Evolutionary conservation across 2,888 invertebrate genomes (phyloP).

Genomic region (Cyaniris semiargus): DNA sequence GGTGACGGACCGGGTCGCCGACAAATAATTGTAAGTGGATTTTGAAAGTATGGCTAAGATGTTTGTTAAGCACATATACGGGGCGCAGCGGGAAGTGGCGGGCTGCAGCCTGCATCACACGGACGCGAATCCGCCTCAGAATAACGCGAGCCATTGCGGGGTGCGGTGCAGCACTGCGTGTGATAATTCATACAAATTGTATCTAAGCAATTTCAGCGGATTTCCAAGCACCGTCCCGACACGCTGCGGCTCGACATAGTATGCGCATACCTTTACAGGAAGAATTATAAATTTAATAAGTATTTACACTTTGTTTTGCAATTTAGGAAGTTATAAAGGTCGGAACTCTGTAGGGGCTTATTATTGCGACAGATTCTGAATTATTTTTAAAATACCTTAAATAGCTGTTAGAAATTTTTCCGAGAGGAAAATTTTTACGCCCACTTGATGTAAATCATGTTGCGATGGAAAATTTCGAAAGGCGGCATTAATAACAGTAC

Average conservation of each 20-base stretch:
- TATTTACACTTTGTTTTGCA: constrained; percentile 20
- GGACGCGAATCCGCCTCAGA: no score
- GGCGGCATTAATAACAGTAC: neutral
- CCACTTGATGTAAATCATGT: neutral
- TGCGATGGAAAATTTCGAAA: neutral
- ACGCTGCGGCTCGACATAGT: neutral
- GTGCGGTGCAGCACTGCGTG: no score
- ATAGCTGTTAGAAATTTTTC: neutral
- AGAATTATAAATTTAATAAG: constrained; percentile 30
- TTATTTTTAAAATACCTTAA: neutral
- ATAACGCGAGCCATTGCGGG: no score
- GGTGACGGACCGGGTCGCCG: neutral
- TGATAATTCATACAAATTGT: no score
- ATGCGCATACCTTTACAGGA: neutral
- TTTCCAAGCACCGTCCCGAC: neutral
- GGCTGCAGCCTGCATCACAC: no score
- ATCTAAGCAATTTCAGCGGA: no score
- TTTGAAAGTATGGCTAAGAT: no score
- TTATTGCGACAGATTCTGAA: neutral
- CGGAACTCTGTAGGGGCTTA: neutral
- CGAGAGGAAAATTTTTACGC: neutral
- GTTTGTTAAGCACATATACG: no score
- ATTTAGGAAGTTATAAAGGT: constrained; percentile 20
- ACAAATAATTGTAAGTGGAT: no score
- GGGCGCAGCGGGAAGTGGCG: no score